Percentiles rank a stretch among this genome's conserved stretches.
phyloP scores from a whole-genome alignment of 2,888 invertebrate species.

The Drosophila atripex region DNA sequence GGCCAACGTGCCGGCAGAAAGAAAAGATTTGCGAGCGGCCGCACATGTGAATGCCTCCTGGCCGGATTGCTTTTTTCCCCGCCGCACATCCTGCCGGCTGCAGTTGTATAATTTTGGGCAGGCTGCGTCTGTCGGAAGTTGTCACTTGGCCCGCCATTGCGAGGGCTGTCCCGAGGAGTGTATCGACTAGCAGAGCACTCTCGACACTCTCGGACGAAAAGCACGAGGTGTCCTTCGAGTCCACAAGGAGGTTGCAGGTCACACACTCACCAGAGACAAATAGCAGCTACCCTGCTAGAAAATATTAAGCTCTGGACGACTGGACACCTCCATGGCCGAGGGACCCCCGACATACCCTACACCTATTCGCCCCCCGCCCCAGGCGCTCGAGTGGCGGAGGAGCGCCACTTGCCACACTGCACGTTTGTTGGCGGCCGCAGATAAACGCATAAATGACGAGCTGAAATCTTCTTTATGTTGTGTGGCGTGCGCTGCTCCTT shows the following conservation, averaged over 20 bases:
- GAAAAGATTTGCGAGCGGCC: constrained; percentile 72
- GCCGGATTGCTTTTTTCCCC: neutral
- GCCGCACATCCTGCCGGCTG: constrained; percentile 11
- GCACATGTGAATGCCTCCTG: constrained; percentile 55
- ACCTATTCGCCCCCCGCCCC: constrained; percentile 8
- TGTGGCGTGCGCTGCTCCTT: constrained; percentile 7
- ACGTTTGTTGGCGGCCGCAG: constrained; percentile 67
- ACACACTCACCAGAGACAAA: too few species aligned
- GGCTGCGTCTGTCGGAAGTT: constrained; percentile 40
- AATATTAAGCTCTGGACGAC: too few species aligned
- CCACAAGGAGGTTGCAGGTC: too few species aligned
- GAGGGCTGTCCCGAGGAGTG: neutral
- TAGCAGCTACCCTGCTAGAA: too few species aligned
- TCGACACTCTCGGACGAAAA: too few species aligned
- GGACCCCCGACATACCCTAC: neutral
- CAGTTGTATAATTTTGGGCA: constrained; percentile 63
- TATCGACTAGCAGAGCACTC: neutral
- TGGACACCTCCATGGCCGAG: too few species aligned
- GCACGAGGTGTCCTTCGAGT: too few species aligned
- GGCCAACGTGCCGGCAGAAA: constrained; percentile 49
- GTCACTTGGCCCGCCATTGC: constrained; percentile 21
- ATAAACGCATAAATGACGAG: constrained; percentile 79
- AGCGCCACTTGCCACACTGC: constrained; percentile 49
- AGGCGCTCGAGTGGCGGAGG: neutral
- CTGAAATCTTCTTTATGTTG: constrained; percentile 64